Base-by-base conservation (phyloP, 2,113 vertebrate species). In the Laticauda laticaudata region DNA sequence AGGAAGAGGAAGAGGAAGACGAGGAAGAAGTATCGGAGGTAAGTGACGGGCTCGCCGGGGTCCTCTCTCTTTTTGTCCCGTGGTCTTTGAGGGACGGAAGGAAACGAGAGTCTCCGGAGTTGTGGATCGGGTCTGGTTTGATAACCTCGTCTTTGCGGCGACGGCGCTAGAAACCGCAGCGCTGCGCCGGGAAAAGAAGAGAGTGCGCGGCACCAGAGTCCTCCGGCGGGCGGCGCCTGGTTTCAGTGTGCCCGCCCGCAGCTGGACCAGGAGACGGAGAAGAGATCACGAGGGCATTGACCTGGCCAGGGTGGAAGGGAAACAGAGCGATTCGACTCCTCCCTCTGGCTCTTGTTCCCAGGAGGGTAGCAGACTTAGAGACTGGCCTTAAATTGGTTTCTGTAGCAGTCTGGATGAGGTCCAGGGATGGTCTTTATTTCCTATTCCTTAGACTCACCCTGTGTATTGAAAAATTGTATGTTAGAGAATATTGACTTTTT, bases 21-120 rank as follows among this genome's bases (percentile, higher is more conserved):
- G 91, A 98, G 2, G 97, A 97, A 92, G 97, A 98, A 96, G 97
- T 98, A 89, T 98, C 98, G 45, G 98, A 98, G 98, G 98, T 97
- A 97, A 3, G 55, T 26, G 9, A 23, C 21, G 34, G 59, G 51
- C 3, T 39, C 4, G 18, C 57, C 3, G 51, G 51, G 43, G 39
- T 18, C 20, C 26, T 29, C 45, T 24, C 1, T 57, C 69, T 87
- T 26, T 59, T 14, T 12, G 15, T 3, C 43, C 20, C 55, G 1
- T 2, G 59, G 86, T 6, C 43, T 18, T 51, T 14, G 18, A 21
- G 3, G 95, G 95, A 94, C 57, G 29, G 92, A n/a, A 53, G 2
- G 34, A 5, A 53, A 26, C 5, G 69, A 18, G 51, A 14, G 18
- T 53, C 15, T 4, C 29, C 45, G 75, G 90, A 69, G 18, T 29